phyloP scores from a whole-genome alignment of 2,888 invertebrate genomes.

The Ceramica pisi region DNA sequence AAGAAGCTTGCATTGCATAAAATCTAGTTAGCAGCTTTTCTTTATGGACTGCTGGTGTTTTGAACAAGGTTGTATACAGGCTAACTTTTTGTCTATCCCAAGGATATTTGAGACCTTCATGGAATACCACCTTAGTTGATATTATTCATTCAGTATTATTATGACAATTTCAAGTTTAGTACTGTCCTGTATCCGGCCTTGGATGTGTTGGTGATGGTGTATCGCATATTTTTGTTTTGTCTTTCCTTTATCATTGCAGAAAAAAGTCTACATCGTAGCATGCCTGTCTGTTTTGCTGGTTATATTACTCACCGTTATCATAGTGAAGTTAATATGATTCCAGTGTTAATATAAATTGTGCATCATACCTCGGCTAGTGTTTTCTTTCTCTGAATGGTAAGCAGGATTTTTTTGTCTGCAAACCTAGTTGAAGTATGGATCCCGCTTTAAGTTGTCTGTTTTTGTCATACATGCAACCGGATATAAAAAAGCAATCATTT shows the following conservation, averaged over 20 bases:
- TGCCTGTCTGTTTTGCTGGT: constrained; percentile 95
- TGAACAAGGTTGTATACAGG: constrained; percentile 56
- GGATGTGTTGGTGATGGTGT: constrained; percentile 48
- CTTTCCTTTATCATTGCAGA: constrained; percentile 93
- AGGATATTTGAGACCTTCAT: not conserved
- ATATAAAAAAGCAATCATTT: constrained; percentile 9
- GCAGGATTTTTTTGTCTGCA: constrained; percentile 10
- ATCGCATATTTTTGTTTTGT: constrained; percentile 76
- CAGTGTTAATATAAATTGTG: constrained; percentile 31
- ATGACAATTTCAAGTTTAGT: constrained; percentile 1
- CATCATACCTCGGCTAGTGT: constrained; percentile 32
- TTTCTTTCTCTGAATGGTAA: constrained; percentile 21
- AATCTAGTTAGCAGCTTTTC: constrained; percentile 48
- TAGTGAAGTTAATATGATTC: constrained; percentile 34
- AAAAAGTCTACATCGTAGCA: constrained; percentile 96
- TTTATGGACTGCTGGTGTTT: constrained; percentile 40
- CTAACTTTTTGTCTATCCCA: not conserved
- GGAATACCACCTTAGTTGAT: not conserved
- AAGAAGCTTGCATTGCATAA: constrained; percentile 46
- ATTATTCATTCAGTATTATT: not conserved
- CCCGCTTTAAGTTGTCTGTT: constrained; percentile 2
- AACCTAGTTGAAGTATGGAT: constrained; percentile 31
- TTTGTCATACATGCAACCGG: constrained; percentile 8
- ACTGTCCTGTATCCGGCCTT: constrained; percentile 53
- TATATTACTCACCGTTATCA: constrained; percentile 88